Percentiles rank a stretch among this genome's conserved stretches.
phyloP scores from a whole-genome alignment of 2,797 vertebrate species.

The Lithobates pipiens region DNA sequence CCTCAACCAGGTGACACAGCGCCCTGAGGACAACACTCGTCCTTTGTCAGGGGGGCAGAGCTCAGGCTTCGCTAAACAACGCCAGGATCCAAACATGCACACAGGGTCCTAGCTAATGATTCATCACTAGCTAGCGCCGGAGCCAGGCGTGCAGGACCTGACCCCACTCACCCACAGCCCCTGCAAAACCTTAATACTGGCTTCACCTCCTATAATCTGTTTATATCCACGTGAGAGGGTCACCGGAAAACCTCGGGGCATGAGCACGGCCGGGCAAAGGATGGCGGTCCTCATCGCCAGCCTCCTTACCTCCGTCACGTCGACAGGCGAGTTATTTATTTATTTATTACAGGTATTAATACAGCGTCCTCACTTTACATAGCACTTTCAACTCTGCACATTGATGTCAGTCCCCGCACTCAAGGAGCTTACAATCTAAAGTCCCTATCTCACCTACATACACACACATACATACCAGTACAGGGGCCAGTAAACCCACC shows the following conservation, averaged over 20 bases:
- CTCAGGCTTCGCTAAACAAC: background rate
- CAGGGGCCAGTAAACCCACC: too few relatives aligned
- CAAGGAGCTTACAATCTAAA: too few relatives aligned
- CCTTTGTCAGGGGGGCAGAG: background rate
- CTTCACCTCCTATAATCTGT: background rate
- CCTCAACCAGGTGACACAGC: background rate
- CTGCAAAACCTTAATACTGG: background rate
- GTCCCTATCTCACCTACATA: too few relatives aligned
- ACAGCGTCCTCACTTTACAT: too few relatives aligned
- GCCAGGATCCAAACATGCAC: too few relatives aligned
- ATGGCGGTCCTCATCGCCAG: background rate
- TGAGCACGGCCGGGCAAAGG: background rate
- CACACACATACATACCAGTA: too few relatives aligned
- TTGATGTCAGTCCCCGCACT: too few relatives aligned
- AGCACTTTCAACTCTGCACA: too few relatives aligned
- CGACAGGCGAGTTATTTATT: conserved; percentile 23
- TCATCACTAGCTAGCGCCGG: background rate
- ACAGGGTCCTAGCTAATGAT: conserved; percentile 7
- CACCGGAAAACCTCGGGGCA: background rate
- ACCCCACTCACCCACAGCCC: background rate
- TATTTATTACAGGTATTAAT: too few relatives aligned
- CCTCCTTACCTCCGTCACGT: background rate
- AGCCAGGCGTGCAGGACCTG: background rate
- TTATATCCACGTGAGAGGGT: background rate
- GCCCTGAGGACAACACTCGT: background rate